A percentile compares a stretch with the other conserved stretches of the same genome.
phyloP scores from a whole-genome alignment of 2,888 invertebrate species.

The Drosophila fungiperda region DNA sequence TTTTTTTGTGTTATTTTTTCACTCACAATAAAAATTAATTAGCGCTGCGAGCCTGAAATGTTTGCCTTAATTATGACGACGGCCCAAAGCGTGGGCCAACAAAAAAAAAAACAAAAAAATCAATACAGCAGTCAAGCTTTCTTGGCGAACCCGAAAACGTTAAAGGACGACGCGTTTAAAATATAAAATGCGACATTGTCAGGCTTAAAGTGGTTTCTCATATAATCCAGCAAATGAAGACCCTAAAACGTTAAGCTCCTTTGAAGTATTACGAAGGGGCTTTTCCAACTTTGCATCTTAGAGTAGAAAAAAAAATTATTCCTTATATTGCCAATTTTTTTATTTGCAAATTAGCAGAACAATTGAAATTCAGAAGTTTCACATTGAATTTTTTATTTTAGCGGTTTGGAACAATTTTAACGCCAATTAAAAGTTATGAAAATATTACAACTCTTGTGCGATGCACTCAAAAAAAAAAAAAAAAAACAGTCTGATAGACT shows the following conservation, averaged over 20 bases:
- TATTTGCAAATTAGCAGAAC: slow-evolving; percentile 11
- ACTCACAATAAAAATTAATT: slow-evolving; percentile 76
- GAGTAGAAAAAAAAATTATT: slow-evolving; percentile 9
- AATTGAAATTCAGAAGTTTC: slow-evolving; percentile 38
- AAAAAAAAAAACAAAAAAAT: slow-evolving; percentile 57
- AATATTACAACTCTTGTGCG: slow-evolving; percentile 57
- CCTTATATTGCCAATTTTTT: not conserved
- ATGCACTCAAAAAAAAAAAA: not conserved
- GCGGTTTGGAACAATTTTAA: slow-evolving; percentile 14
- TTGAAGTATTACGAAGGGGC: not conserved
- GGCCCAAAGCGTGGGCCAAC: slow-evolving; percentile 26
- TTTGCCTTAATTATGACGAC: slow-evolving; percentile 65
- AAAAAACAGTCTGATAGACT: not conserved
- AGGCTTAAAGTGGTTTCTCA: slow-evolving; percentile 13
- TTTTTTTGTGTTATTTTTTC: slow-evolving; percentile 34
- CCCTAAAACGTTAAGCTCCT: not conserved
- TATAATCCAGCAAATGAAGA: slow-evolving; percentile 8
- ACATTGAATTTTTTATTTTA: slow-evolving; percentile 47
- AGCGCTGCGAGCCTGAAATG: slow-evolving; percentile 56
- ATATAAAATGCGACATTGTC: slow-evolving; percentile 33
- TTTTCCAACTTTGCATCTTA: not conserved
- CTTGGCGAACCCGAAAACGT: slow-evolving; percentile 40
- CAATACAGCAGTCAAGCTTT: slow-evolving; percentile 39
- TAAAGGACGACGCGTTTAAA: slow-evolving; percentile 43
- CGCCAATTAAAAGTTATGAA: slow-evolving; percentile 59